These are phyloP conservation scores for Myotis lucifugus DNA, from an alignment of 2,113 vertebrate species.

Conservation along the genomic window DNA sequence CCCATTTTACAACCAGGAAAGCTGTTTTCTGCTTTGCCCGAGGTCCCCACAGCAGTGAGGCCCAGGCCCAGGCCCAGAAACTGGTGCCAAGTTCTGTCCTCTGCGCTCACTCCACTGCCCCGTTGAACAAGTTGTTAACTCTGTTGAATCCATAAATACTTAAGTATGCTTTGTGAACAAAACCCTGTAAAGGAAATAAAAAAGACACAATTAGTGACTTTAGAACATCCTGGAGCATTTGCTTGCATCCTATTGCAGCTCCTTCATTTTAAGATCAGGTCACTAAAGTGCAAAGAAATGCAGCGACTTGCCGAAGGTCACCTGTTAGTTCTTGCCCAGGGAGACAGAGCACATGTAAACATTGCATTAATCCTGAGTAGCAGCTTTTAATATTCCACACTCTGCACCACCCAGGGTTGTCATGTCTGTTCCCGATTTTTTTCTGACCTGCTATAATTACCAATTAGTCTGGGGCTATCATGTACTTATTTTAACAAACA, in stretches of 20 bases:
- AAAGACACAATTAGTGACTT: neutral
- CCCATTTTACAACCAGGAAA: neutral
- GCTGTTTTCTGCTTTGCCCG: neutral
- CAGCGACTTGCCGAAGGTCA: neutral
- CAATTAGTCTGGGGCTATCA: neutral
- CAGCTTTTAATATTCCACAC: conserved; percentile 27
- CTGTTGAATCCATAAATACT: neutral
- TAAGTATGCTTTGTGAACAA: neutral
- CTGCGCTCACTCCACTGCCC: neutral
- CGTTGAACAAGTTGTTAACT: neutral
- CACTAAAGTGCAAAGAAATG: conserved; percentile 2
- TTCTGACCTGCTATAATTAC: conserved; percentile 66
- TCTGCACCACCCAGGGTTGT: neutral
- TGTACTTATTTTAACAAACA: conserved; percentile 50
- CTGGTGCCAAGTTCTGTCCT: neutral
- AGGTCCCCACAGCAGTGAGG: neutral
- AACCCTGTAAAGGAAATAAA: neutral
- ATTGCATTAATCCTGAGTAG: neutral
- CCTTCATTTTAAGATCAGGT: neutral
- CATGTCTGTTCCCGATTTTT: conserved; percentile 40
- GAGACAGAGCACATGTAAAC: conserved; percentile 37
- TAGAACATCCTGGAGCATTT: neutral
- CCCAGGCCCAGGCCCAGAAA: neutral
- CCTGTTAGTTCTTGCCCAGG: neutral
- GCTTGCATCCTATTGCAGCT: neutral